Evolutionary conservation across 2,888 invertebrate species (phyloP), one percentile per base, ranked within the genome.

Genomic region (Hyposoter dolosus): DNA sequence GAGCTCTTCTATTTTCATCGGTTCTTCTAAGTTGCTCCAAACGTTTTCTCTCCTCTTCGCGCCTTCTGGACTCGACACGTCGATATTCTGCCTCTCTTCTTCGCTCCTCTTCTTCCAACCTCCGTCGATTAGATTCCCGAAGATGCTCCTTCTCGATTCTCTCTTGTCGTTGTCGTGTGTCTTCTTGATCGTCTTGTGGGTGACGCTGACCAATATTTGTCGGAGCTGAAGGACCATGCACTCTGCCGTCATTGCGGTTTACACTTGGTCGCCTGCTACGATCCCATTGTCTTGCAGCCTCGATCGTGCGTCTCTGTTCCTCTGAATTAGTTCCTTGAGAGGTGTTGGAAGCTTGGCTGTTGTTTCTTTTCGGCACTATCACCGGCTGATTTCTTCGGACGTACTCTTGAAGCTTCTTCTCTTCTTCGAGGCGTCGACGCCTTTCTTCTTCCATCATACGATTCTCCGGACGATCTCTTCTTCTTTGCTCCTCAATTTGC

Each of bases 361-460:
- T 66, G 71, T 87, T 88, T 66, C 63, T 74, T 32, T 66, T 84
- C 23, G 84, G 71, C 28, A 90, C 77, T 40, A 87, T 88, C 35
- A 92, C 87, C 10, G 93, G 91, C 9, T 92, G 92, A 66, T 91
- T 93, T 69, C 92, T 88, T 5, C 89, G 87, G 19, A 91, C 85
- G 80, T 92, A 92, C 15, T 93, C 93, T 76, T 91, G 90, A 28
- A 91, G 77, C 56, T 88, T 91, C 0, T 85, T 86, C 43, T 92
- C 91, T 35, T 89, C 88, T 43, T 90, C 89, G 6, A 79, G 76
- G 3, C 75, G 78, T 15, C 84, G 87, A 10, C 79, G 72, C 12
- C 66, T 66, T n/a, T 88, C 89, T 28, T 89, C 83, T 15, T 88
- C 84, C 12, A 53, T 60, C 63, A 28, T 78, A 43, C 23, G 75